Base-by-base conservation (phyloP, 2,888 invertebrate species). In the Melinopterus prodromus region DNA sequence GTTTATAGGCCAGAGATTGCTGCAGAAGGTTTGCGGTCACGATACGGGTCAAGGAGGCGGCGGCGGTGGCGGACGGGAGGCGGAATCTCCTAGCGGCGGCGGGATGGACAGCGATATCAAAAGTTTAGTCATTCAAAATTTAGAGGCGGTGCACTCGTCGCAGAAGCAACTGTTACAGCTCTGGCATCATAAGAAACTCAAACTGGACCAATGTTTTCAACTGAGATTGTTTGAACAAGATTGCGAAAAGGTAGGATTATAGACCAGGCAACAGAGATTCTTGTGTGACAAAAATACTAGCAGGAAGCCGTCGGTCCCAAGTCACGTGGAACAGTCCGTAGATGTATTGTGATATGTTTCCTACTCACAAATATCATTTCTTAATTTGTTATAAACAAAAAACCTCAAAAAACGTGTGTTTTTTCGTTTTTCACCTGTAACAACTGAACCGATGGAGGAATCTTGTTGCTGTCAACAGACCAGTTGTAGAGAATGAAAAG, bases 201-300 rank as follows among this genome's bases (percentile, higher is more conserved):
- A 98, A 89, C 92, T 99, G 82, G 98, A 99, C 88, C 98, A 99
- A 89, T 98, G 98, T 88, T 97, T 98, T 88, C 98, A 99, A 89
- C 92, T 99, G 85, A 92, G 98, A 77, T 93, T 99, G 75, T 98
- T 99, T 88, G 99, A 99, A 90, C 97, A 98, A 88, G 99, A 99
- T 89, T 99, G 98, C 85, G 98, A 98, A 89, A 98, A 97, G 93
- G 96, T 95, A 86, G 86, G 87, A 26, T 26, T n/a, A n/a, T n/a
- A n/a, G n/a, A n/a, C n/a, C n/a, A n/a, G n/a, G n/a, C n/a, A n/a
- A n/a, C n/a, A n/a, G n/a, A n/a, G n/a, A n/a, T n/a, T n/a, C n/a
- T n/a, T n/a, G n/a, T n/a, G n/a, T n/a, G n/a, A n/a, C n/a, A n/a
- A n/a, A n/a, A n/a, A n/a, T n/a, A n/a, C n/a, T n/a, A n/a, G n/a